Conservation (phyloP, 1,140 invertebrate species). For the Heliconius eleuchia region DNA sequence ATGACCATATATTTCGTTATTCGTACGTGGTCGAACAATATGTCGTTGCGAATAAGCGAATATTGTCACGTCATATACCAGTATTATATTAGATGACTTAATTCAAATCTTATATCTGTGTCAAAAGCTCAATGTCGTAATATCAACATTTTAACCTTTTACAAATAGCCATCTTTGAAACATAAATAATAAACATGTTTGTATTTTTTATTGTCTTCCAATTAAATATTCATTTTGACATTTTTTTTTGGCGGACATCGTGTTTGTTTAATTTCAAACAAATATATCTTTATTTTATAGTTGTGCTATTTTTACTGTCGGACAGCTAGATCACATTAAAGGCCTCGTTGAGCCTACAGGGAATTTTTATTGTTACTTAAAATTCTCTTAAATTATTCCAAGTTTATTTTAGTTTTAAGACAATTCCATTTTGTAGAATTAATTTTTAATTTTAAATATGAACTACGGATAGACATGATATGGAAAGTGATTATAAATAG, state of each 20-base stretch:
- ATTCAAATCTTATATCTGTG: conserved; percentile 52
- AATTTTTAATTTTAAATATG: conserved; percentile 12
- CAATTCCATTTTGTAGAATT: conserved; percentile 1
- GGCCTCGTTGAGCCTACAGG: conserved; percentile 22
- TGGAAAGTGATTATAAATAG: conserved; percentile 11
- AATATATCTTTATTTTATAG: background rate
- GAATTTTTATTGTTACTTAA: background rate
- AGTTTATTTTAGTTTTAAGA: conserved; percentile 11
- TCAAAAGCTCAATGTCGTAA: conserved; percentile 67
- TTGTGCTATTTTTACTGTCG: background rate
- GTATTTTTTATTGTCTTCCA: conserved; percentile 34
- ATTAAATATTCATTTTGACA: conserved; percentile 14
- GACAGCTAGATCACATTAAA: background rate
- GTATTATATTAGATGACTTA: conserved; percentile 52
- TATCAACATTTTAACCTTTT: conserved; percentile 39
- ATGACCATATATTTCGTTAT: conserved; percentile 6
- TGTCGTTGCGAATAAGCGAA: conserved; percentile 35
- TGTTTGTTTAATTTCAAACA: background rate
- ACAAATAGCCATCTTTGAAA: conserved; percentile 18
- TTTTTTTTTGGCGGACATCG: background rate
- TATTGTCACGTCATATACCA: conserved; percentile 46
- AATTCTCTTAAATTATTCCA: conserved; percentile 18
- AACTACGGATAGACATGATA: background rate
- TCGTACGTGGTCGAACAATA: conserved; percentile 29
- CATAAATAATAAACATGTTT: conserved; percentile 9